Conservation (phyloP, 2,113 vertebrate genomes). For the Daboia siamensis region DNA sequence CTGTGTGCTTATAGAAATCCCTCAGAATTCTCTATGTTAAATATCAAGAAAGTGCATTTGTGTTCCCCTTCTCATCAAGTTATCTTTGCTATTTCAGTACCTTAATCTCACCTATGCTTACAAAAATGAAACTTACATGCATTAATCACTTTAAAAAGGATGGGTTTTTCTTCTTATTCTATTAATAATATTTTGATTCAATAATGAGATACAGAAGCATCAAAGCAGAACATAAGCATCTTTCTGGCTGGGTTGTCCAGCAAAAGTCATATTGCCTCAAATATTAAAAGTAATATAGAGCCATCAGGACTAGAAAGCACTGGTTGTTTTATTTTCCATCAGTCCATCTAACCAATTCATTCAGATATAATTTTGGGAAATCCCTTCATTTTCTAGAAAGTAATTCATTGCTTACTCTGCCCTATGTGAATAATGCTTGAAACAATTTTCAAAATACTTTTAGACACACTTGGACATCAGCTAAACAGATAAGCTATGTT, state of each 20-base stretch:
- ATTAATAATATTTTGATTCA: background rate
- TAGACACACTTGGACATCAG: background rate
- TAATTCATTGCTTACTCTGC: background rate
- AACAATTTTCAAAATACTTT: background rate
- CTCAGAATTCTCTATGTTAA: background rate
- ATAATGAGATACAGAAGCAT: background rate
- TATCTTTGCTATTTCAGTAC: conserved; percentile 9
- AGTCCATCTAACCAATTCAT: background rate
- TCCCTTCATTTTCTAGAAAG: background rate
- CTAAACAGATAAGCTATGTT: background rate
- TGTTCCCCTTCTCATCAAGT: background rate
- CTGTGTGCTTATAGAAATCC: background rate
- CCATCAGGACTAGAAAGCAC: background rate
- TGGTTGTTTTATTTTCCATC: background rate
- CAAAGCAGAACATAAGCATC: background rate
- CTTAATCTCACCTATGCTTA: background rate
- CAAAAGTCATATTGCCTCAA: background rate
- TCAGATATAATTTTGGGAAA: background rate
- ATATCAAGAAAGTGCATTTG: background rate
- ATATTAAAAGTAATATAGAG: background rate
- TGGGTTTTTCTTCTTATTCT: background rate
- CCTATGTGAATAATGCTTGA: background rate
- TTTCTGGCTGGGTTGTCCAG: background rate
- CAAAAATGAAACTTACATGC: background rate
- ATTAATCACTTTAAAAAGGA: background rate